These are phyloP conservation scores for Sinella curviseta DNA, from an alignment of 1,140 invertebrate genomes.

Conservation along the genomic window DNA sequence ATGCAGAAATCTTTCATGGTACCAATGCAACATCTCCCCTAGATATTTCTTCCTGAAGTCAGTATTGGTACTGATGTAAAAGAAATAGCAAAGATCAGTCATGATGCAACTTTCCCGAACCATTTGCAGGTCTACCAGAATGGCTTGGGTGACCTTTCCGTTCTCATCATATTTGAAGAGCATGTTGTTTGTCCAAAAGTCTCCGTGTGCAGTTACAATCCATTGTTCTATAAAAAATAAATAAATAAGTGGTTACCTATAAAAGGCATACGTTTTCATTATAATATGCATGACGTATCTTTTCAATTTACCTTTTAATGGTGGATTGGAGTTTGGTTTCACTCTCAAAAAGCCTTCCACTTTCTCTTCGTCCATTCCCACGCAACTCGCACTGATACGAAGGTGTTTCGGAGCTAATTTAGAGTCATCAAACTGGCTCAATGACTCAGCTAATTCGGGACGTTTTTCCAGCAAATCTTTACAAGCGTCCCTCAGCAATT, in stretches of 20 bases:
- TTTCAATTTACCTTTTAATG: slow-evolving; percentile 3
- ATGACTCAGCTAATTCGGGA: not conserved
- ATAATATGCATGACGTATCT: not conserved
- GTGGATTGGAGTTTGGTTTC: not conserved
- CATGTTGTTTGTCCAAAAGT: slow-evolving; percentile 45
- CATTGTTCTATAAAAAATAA: slow-evolving; percentile 19
- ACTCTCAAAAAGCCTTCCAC: not conserved
- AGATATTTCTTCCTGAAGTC: slow-evolving; percentile 13
- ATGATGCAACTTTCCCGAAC: slow-evolving; percentile 33
- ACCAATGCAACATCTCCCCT: slow-evolving; percentile 26
- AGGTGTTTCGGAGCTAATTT: not conserved
- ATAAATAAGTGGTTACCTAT: not conserved
- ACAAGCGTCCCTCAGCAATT: not conserved
- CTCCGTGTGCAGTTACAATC: slow-evolving; percentile 21
- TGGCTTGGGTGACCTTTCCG: slow-evolving; percentile 26
- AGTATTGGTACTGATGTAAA: slow-evolving; percentile 39
- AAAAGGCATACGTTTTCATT: not conserved
- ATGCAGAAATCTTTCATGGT: slow-evolving; percentile 29
- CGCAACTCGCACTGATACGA: not conserved
- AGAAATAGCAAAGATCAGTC: slow-evolving; percentile 37
- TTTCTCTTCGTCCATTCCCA: slow-evolving; percentile 7
- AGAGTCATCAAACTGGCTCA: not conserved
- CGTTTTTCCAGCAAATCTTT: not conserved
- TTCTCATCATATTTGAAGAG: slow-evolving; percentile 36
- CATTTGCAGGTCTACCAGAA: slow-evolving; percentile 41